Evolutionary conservation across 2,888 invertebrate species (phyloP), one percentile per base, ranked within the genome.

Genomic region (Volucella inflata): DNA sequence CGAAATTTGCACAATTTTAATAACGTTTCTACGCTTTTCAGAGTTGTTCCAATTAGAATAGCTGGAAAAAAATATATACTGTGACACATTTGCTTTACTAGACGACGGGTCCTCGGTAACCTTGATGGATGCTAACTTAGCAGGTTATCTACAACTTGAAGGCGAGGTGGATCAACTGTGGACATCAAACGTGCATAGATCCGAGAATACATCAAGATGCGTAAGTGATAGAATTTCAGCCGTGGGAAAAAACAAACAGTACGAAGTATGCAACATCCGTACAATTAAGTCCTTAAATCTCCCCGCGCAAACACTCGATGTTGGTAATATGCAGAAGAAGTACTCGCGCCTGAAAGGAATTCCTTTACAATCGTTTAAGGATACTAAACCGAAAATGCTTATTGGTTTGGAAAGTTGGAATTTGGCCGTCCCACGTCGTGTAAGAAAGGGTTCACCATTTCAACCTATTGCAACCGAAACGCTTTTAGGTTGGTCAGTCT

Each of bases 51-150:
- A 6, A 6, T 30, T 30, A 30, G 6, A 30, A 30, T 30, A 30
- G 30, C 30, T 30, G 30, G 30, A 30, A 30, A 30, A 30, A 6
- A 30, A 30, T n/a, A 30, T 30, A 30, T 6, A 30, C 30, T 30
- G 30, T 30, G 21, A 68, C 9, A 68, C 55, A 14, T 62, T 8
- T 21, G 68, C 60, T 8, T 51, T 77, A 16, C 40, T 44, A 14
- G 60, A 51, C 48, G 53, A 62, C 60, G 68, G 70, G n/a, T 77
- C 62, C 21, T 60, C 62, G 11, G 30, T 62, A n/a, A 77, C 62
- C 38, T 62, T 70, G 12, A 17, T 77, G 9, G 53, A 77, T 14
- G 40, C 68, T 9, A 14, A 51, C 11, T 42, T 70, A 21, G 60
- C 59, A 30, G 44, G 30, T 30, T 16, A 12, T 38, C 50, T 77